Conservation (phyloP, 2,888 invertebrate genomes). For the Crioceris asparagi region DNA sequence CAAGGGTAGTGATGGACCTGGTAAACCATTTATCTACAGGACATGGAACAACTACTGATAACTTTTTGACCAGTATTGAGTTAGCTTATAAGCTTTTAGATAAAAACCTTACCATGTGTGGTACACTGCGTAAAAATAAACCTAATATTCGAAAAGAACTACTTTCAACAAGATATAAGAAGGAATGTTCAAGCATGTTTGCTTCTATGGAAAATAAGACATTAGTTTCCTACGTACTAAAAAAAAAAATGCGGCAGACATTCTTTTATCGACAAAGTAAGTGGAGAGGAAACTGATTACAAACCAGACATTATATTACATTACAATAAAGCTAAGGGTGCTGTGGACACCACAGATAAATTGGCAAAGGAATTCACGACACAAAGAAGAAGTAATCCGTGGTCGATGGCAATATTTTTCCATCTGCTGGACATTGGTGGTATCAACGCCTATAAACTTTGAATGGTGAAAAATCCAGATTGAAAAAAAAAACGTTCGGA, state of each 20-base stretch:
- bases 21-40: conserved; percentile 5
- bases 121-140: conserved; percentile 14
- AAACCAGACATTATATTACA: conserved; percentile 18
- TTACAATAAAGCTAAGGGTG: conserved; percentile 19
- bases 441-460: conserved; percentile 12
- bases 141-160: conserved; percentile 9
- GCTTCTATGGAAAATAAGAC: conserved; percentile 13
- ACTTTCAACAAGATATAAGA: conserved; percentile 11
- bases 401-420: conserved; percentile 19
- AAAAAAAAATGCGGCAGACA: conserved; percentile 6
- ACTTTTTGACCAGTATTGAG: conserved; percentile 7
- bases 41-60: conserved; percentile 7
- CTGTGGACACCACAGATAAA: conserved; percentile 2
- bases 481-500: conserved; percentile 7
- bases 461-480: conserved; percentile 11
- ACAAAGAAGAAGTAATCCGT: conserved; percentile 14
- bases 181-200: conserved; percentile 13
- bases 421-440: conserved; percentile 15
- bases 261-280: conserved; percentile 9
- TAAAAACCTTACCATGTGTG: conserved; percentile 6
- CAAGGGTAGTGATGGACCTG: conserved; percentile 7
- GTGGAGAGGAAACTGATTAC: conserved; percentile 11
- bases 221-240: conserved; percentile 14
- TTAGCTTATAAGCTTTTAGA: conserved; percentile 10
- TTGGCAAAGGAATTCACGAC: conserved; percentile 14